These are phyloP conservation scores for Ganaspis brasiliensis DNA, from an alignment of 2,888 invertebrate genomes.

Conservation along the genomic window DNA sequence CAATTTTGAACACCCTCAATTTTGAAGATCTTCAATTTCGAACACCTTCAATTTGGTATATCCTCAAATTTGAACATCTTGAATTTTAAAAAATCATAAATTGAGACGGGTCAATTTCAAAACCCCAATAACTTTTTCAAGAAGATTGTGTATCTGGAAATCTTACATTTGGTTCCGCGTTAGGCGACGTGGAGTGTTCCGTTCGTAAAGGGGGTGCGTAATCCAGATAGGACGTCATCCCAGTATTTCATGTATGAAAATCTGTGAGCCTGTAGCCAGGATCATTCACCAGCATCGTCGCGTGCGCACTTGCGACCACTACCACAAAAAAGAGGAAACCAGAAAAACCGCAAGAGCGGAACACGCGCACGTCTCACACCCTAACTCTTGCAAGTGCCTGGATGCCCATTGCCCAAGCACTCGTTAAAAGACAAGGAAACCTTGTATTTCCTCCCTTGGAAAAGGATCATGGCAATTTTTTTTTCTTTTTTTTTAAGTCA, in stretches of 20 bases:
- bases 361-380: conserved; percentile 43
- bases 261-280: conserved; percentile 64
- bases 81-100: too few species aligned
- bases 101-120: neutral
- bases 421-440: neutral
- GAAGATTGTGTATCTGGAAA: conserved; percentile 30
- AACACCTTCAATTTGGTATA: neutral
- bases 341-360: conserved; percentile 47
- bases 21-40: too few species aligned
- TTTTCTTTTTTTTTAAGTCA: too few species aligned
- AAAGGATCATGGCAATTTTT: conserved; percentile 29
- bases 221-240: conserved; percentile 72
- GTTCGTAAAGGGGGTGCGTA: conserved; percentile 69
- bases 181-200: conserved; percentile 66
- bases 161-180: conserved; percentile 74
- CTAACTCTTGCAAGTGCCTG: conserved; percentile 33
- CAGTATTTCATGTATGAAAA: conserved; percentile 67
- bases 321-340: conserved; percentile 47
- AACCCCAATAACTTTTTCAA: neutral
- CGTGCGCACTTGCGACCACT: conserved; percentile 58
- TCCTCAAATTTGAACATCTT: too few species aligned
- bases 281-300: conserved; percentile 66
- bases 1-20: too few species aligned
- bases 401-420: conserved; percentile 32
- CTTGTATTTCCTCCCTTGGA: neutral